Evolutionary conservation across 2,888 invertebrate genomes (phyloP), one percentile per base, ranked within the genome.

Genomic region (Linhomoeus sp.): DNA sequence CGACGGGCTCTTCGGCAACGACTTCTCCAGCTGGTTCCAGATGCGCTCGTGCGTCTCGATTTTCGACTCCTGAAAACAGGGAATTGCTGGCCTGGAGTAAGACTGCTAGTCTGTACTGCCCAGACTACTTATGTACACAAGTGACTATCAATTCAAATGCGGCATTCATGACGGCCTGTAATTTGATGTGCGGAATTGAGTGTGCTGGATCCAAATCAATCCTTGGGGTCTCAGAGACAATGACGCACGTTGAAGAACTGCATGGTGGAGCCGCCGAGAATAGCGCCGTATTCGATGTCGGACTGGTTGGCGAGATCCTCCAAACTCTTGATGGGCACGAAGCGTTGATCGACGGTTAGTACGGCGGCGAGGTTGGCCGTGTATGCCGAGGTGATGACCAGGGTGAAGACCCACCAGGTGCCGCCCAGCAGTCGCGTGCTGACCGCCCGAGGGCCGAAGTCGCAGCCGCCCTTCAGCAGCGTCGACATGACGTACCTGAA

Each of bases 291-390:
- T 20, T 81, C 75, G 53, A 97, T 88, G 49, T 80, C 80, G 7
- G 77, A 83, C 71, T 97, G 94, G 41, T 82, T 82, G 0, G 90
- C 85, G 45, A 97, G 71, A 66, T 97, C 97, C 57, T 88, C 85
- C 0, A 88, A 87, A 60, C 80, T 85, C 67, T 92, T 87, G 50
- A 94, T 90, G 1, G 90, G 88, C 22, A 87, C 14, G 25, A 23
- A 39, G 9, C 47, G 42, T 46, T 55, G 33, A 55, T 62, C 14
- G 59, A 97, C 94, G 0, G 94, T 97, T 42, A 97, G 75, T 67
- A 97, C 94, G 1, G 97, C 94, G 0, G 94, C 94, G 60, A 97
- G 71, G 70, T 87, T 86, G 17, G 94, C 94, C 5, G 94, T 97
- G 72, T 94, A 94, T 7, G 94, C 92, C 0, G 90, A 88, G 51